A percentile compares a stretch with the other conserved stretches of the same genome.
These are phyloP conservation scores for Vombatus ursinus DNA, from an alignment of 2,113 vertebrate species.

Conservation along the genomic window DNA sequence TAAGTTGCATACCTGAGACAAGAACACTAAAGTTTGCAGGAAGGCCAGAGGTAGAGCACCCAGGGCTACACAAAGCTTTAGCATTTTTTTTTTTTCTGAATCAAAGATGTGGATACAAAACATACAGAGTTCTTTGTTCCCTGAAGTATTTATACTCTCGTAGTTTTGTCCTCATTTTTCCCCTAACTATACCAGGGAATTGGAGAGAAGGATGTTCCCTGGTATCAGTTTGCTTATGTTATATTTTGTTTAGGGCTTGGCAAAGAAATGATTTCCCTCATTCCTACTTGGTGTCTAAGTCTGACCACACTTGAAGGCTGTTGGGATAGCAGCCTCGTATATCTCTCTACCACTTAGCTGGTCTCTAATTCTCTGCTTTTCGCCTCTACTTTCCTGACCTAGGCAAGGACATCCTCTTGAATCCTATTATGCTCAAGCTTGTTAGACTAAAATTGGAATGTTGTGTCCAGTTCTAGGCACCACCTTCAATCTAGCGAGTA, in stretches of 20 bases:
- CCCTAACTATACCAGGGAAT: neutral
- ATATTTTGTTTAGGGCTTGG: neutral
- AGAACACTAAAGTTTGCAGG: neutral
- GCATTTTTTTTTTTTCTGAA: neutral
- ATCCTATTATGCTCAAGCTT: neutral
- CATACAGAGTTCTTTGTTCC: neutral
- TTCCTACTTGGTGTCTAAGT: neutral
- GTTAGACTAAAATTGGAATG: neutral
- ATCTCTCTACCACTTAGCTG: neutral
- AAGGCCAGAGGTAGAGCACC: neutral
- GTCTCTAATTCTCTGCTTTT: neutral
- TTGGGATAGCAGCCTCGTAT: neutral
- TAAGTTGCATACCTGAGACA: neutral
- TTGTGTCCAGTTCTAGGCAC: neutral
- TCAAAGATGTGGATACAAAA: constrained; percentile 6
- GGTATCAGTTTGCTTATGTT: neutral
- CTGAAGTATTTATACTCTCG: constrained; percentile 8
- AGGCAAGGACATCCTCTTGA: neutral
- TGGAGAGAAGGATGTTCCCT: neutral
- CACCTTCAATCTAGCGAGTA: neutral
- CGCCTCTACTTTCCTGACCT: neutral
- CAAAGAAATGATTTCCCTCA: neutral
- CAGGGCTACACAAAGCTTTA: neutral
- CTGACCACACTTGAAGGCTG: neutral
- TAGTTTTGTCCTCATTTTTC: neutral